These are phyloP conservation scores for Calycopis cecrops DNA, from an alignment of 1,140 invertebrate species.

Conservation along the genomic window DNA sequence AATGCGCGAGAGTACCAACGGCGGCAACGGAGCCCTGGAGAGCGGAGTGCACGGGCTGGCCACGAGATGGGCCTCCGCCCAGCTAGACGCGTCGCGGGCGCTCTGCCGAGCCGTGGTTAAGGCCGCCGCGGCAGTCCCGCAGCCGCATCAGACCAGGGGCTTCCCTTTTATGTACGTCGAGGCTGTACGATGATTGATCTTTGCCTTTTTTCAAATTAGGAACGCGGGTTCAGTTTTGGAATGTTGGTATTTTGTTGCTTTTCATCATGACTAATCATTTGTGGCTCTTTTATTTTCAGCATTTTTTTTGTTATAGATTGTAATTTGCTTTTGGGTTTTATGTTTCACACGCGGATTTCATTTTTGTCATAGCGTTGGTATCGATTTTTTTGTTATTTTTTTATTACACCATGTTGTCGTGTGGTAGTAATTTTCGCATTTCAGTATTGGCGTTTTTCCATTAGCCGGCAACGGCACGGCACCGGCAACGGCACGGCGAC, in stretches of 20 bases:
- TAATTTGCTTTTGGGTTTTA: slow-evolving; percentile 1
- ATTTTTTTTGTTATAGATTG: slow-evolving; percentile 8
- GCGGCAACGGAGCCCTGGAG: slow-evolving; percentile 55
- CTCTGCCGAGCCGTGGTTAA: slow-evolving; percentile 85
- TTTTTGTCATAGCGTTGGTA: too few species aligned
- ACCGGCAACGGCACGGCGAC: too few species aligned
- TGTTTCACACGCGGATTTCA: too few species aligned
- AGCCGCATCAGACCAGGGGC: slow-evolving; percentile 82
- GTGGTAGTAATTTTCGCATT: too few species aligned
- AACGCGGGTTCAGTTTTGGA: slow-evolving; percentile 2
- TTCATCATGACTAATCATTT: slow-evolving; percentile 4
- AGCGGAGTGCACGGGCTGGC: slow-evolving; percentile 88
- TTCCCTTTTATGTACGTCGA: slow-evolving; percentile 83
- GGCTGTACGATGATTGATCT: not conserved
- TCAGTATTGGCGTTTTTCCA: too few species aligned
- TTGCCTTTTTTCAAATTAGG: not conserved
- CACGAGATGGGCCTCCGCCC: slow-evolving; percentile 85
- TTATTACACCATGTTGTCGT: not conserved
- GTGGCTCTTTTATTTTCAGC: slow-evolving; percentile 12
- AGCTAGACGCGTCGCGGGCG: slow-evolving; percentile 84
- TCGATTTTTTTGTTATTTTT: slow-evolving; percentile 7
- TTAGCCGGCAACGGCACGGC: too few species aligned
- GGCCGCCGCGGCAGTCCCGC: slow-evolving; percentile 79
- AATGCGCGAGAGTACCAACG: slow-evolving; percentile 77
- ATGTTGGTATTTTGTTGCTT: slow-evolving; percentile 12